Evolutionary conservation across 2,888 invertebrate genomes (phyloP).

Genomic region (Lamellibrachia columna): DNA sequence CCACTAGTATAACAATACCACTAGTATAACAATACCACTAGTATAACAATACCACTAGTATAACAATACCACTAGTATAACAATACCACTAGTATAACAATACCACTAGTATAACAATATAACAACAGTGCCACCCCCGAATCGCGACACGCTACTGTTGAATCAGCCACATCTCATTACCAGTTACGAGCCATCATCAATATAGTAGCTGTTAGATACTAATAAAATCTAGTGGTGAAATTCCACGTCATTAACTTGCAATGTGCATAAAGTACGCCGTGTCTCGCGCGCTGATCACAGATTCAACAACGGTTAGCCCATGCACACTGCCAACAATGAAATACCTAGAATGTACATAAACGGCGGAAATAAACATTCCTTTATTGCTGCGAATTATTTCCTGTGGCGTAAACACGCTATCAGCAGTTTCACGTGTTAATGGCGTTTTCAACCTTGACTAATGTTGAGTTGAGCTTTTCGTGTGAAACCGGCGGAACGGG

Average conservation of each 20-base stretch:
- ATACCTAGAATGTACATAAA: background rate
- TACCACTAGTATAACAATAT: no score
- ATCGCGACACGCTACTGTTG: no score
- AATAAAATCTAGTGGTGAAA: background rate
- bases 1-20: no score
- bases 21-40: no score
- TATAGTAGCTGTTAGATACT: no score
- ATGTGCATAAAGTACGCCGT: background rate
- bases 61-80: no score
- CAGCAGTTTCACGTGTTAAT: background rate
- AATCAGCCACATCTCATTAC: no score
- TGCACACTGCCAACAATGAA: background rate
- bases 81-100: no score
- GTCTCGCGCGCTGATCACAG: background rate
- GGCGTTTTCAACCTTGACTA: background rate
- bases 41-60: no score
- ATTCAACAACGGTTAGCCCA: background rate
- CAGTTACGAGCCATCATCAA: no score
- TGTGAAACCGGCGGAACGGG: background rate
- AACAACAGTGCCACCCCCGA: no score
- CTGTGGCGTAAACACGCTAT: background rate
- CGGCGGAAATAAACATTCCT: background rate
- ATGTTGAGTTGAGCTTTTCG: background rate
- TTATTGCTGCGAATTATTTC: background rate
- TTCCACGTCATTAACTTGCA: background rate